Percentiles rank a stretch among this genome's conserved stretches.
These are phyloP conservation scores for Brachypterus glaber DNA, from an alignment of 2,888 invertebrate species.

Conservation along the genomic window DNA sequence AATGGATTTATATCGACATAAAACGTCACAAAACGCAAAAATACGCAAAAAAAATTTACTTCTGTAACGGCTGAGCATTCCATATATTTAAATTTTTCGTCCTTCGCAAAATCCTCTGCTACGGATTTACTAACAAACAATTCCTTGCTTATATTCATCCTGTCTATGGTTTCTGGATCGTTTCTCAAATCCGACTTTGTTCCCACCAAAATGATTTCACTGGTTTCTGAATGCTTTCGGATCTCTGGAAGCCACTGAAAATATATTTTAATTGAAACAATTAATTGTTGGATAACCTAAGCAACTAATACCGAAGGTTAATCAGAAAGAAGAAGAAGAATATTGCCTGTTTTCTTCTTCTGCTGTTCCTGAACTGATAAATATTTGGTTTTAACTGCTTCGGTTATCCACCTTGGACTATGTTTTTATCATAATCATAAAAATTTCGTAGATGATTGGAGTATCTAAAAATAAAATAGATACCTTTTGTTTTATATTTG, in stretches of 20 bases:
- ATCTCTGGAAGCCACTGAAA: slow-evolving; percentile 22
- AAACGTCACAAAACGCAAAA: too few relatives aligned
- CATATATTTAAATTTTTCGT: slow-evolving; percentile 16
- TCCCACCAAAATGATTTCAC: slow-evolving; percentile 16
- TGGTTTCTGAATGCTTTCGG: slow-evolving; percentile 6
- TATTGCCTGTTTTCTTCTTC: too few relatives aligned
- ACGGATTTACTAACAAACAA: slow-evolving; percentile 14
- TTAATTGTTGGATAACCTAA: too few relatives aligned
- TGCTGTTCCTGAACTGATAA: too few relatives aligned
- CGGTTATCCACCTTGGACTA: too few relatives aligned
- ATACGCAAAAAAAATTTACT: slow-evolving; percentile 9
- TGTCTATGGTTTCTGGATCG: slow-evolving; percentile 21
- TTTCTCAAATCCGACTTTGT: slow-evolving; percentile 19
- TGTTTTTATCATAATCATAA: too few relatives aligned
- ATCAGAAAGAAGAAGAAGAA: too few relatives aligned
- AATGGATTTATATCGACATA: too few relatives aligned
- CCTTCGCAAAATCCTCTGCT: slow-evolving; percentile 17
- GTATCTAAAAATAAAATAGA: slow-evolving; percentile 3
- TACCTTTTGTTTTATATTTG: slow-evolving; percentile 18
- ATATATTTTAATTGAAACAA: neutral
- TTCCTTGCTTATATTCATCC: slow-evolving; percentile 16
- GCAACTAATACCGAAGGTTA: too few relatives aligned
- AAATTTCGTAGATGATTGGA: neutral
- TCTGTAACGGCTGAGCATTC: slow-evolving; percentile 18
- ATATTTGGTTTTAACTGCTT: too few relatives aligned